These are phyloP conservation scores for Drosophila subobscura DNA, from an alignment of 1,140 invertebrate species.

Conservation along the genomic window DNA sequence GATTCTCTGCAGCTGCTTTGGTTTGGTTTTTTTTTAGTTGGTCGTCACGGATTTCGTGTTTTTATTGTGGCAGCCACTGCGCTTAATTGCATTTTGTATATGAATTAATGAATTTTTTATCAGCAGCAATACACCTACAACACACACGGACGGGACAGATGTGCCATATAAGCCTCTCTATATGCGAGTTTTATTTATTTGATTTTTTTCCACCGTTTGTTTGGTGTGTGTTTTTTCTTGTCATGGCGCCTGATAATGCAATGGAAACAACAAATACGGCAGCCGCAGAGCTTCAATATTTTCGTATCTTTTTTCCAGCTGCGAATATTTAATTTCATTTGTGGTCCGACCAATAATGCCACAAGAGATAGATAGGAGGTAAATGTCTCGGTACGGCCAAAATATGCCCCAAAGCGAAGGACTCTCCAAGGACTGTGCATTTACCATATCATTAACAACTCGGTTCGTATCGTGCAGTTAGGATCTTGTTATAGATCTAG, in stretches of 20 bases:
- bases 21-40: conserved; percentile 44
- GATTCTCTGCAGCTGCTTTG: background rate
- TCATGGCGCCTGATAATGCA: conserved; percentile 74
- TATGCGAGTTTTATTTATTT: conserved; percentile 70
- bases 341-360: conserved; percentile 49
- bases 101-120: conserved; percentile 83
- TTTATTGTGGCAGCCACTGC: conserved; percentile 73
- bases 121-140: conserved; percentile 56
- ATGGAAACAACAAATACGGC: conserved; percentile 63
- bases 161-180: conserved; percentile 54
- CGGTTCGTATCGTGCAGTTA: conserved; percentile 30
- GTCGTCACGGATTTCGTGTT: conserved; percentile 50
- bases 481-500: conserved; percentile 36
- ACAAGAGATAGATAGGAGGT: conserved; percentile 23
- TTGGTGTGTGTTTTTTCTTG: conserved; percentile 42
- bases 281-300: conserved; percentile 62
- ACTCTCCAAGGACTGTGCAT: conserved; percentile 26
- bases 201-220: conserved; percentile 29
- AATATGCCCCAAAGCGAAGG: no score
- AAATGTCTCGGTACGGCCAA: conserved; percentile 24
- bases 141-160: conserved; percentile 49
- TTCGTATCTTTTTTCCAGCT: conserved; percentile 42
- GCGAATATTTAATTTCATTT: conserved; percentile 79
- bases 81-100: conserved; percentile 82
- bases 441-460: conserved; percentile 53